Evolutionary conservation across 1,140 invertebrate genomes (phyloP), one percentile per base, ranked within the genome.

Genomic region (Cyclina sinensis): DNA sequence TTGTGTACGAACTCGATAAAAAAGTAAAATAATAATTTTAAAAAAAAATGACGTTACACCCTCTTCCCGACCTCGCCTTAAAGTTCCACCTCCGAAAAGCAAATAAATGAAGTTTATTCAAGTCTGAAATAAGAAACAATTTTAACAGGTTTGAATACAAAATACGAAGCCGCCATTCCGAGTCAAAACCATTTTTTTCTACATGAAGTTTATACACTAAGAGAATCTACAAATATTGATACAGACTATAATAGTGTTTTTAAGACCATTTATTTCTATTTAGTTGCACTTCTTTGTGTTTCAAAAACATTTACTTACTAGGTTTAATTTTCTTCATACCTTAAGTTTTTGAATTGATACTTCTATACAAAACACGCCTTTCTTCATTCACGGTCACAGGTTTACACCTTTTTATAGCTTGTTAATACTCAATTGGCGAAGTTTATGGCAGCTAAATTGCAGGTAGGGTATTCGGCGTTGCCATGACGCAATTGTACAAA

Each of bases 241-340:
- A 70, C 1, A 37, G 21, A 37, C 21, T 37, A 16, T 27, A n/a
- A 14, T 37, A 37, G 35, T 11, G 35, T 14, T 37, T 70, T 70
- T 39, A 39, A 4, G 32, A 16, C 14, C 21, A n/a, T 37, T 5
- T 70, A 70, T 70, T 27, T n/a, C 24, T 27, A 35, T 70, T 70
- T 37, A 70, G 18, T 35, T 21, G 16, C 32, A 21, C 32, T 37
- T 70, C 32, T 11, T 35, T 27, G 32, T 4, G 24, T 14, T 18
- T 70, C 18, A 27, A 39, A 70, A 70, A 70, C 65, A 35, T 70
- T 70, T 70, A 70, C 65, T 70, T 70, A 37, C 37, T 18, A 70
- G 27, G 21, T n/a, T 70, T 37, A 70, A 35, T 21, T 70, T 70
- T 70, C 65, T 18, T 37, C 18, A 18, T 16, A 70, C 4, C 32